Evolutionary conservation across 2,888 invertebrate species (phyloP), one percentile per base, ranked within the genome.

Genomic region (Heteromyza rotundicornis): DNA sequence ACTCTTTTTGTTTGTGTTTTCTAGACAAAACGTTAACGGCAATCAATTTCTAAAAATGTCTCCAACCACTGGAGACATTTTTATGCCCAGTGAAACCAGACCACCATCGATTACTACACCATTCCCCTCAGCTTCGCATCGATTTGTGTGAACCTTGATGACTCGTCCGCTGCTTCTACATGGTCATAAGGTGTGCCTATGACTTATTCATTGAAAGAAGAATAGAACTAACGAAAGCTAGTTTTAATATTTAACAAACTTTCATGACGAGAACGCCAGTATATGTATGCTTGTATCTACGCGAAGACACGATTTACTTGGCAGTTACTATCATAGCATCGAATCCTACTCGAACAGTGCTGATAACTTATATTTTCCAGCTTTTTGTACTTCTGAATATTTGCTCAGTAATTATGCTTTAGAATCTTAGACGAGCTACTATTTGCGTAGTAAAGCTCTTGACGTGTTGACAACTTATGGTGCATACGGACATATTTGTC

Each of bases 231-330:
- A 75, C 70, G 70, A 72, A 74, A 73, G 70, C 76, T 63, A 65
- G 69, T 68, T 70, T 74, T 67, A 76, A 74, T 76, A 74, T 76
- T 75, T 74, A 72, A 74, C 65, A 62, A 67, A 66, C 67, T 65
- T 67, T 67, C 64, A 66, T 59, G 65, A 65, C 62, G 62, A 64
- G 55, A 58, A 66, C 64, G 62, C 64, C 7, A 8, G 19, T 20
- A n/a, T n/a, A n/a, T n/a, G n/a, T n/a, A n/a, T n/a, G n/a, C n/a
- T n/a, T n/a, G n/a, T n/a, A n/a, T n/a, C n/a, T n/a, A 17, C 47
- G 19, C 47, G 5, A 20, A 47, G n/a, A 19, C 14, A 2, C 47
- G 47, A 47, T 47, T 47, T 47, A 19, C 19, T 47, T 47, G 2
- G 47, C 47, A n/a, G n/a, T n/a, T n/a, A n/a, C n/a, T n/a, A n/a